Percentiles rank a stretch among this genome's conserved stretches.
Conservation (phyloP, 2,888 invertebrate species). For the Antheraea yamamai region DNA sequence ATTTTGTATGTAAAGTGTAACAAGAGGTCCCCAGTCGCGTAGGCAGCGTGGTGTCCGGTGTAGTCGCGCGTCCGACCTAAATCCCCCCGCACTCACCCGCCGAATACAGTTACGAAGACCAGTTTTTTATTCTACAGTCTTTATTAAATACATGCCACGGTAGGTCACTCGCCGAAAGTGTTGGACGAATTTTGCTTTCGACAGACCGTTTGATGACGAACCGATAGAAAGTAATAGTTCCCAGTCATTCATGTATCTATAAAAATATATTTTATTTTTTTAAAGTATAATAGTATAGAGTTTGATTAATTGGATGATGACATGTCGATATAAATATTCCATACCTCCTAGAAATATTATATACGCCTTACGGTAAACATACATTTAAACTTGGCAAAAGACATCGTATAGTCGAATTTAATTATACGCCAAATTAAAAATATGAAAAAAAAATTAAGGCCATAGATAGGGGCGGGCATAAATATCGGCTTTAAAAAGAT, state of each 20-base stretch:
- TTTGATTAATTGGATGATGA: neutral
- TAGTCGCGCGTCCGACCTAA: constrained; percentile 56
- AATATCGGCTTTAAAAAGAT: too few species aligned
- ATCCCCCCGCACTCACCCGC: constrained; percentile 46
- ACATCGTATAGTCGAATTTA: neutral
- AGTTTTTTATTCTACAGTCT: constrained; percentile 65
- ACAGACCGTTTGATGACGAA: constrained; percentile 56
- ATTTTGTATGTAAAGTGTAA: constrained; percentile 3
- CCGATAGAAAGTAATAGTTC: constrained; percentile 74
- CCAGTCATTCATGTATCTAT: constrained; percentile 47
- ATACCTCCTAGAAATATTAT: neutral
- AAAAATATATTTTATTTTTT: constrained; percentile 12
- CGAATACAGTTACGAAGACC: constrained; percentile 71
- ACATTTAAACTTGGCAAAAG: neutral
- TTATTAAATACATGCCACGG: constrained; percentile 55
- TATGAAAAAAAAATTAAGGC: neutral
- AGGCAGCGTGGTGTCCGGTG: constrained; percentile 24
- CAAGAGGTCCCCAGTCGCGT: constrained; percentile 8
- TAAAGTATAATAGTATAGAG: neutral
- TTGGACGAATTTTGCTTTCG: constrained; percentile 79
- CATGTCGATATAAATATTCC: neutral
- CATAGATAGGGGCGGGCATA: too few species aligned
- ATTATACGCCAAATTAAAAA: too few species aligned
- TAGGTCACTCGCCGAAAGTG: constrained; percentile 76
- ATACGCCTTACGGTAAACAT: neutral